phyloP scores from a whole-genome alignment of 2,797 vertebrate species.

The Tinamus major region DNA sequence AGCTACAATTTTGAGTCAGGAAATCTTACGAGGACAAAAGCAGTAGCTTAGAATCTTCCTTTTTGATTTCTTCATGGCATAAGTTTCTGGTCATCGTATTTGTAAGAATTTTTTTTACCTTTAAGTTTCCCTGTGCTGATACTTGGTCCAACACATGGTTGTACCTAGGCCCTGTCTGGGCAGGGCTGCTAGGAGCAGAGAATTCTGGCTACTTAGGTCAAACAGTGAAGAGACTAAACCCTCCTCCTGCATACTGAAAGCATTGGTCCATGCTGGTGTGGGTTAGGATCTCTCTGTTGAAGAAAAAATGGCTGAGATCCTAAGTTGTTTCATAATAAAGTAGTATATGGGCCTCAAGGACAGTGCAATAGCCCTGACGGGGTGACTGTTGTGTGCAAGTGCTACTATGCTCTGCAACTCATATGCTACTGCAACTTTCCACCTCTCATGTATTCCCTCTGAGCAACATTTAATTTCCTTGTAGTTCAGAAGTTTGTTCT shows the following conservation, averaged over 20 bases:
- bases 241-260: background rate
- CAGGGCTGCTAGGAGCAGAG: background rate
- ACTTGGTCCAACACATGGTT: background rate
- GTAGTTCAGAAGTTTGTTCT: rapidly evolving
- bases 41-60: background rate
- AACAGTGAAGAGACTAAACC: background rate
- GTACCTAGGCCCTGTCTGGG: background rate
- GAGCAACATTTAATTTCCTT: background rate
- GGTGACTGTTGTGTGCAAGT: background rate
- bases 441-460: background rate
- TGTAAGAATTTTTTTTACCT: background rate
- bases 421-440: background rate
- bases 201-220: background rate
- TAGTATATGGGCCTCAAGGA: background rate
- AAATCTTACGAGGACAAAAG: background rate
- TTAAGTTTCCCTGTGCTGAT: background rate
- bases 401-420: background rate
- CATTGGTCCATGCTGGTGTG: background rate
- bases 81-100: background rate
- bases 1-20: background rate
- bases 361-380: background rate
- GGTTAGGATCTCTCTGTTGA: background rate
- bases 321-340: background rate
- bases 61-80: background rate
- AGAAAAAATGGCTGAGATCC: background rate